phyloP scores from a whole-genome alignment of 2,113 vertebrate genomes.

The Sebastes fasciatus region DNA sequence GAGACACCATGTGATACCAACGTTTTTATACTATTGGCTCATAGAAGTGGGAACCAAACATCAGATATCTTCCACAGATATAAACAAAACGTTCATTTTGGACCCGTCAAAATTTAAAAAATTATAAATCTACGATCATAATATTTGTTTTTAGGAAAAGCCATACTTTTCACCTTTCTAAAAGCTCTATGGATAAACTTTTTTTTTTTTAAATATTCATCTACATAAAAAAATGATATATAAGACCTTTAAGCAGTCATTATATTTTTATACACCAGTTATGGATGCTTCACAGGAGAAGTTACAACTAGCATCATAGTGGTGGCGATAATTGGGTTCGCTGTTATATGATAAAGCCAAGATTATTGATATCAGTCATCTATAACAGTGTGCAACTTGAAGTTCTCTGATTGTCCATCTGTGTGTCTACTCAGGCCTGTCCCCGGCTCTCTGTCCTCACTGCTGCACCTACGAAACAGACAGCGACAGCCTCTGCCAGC shows the following conservation, averaged over 20 bases:
- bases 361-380: neutral
- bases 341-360: slow-evolving; percentile 7
- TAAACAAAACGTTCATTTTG: no score
- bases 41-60: no score
- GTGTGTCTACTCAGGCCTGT: slow-evolving; percentile 89
- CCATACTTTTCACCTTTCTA: no score
- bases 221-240: no score
- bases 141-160: no score
- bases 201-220: no score
- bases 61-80: no score
- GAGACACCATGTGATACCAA: no score
- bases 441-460: slow-evolving; percentile 97
- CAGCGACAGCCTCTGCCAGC: slow-evolving; percentile 98
- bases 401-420: slow-evolving; percentile 11
- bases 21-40: no score
- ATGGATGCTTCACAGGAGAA: neutral
- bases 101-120: no score
- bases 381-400: neutral
- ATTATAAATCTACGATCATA: no score
- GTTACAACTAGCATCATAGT: neutral
- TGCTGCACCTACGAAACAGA: slow-evolving; percentile 98
- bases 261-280: neutral
- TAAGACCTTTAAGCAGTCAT: neutral
- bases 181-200: no score
- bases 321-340: neutral